Evolutionary conservation across 2,113 vertebrate species (phyloP).

Genomic region (Lepidothrix coronata): DNA sequence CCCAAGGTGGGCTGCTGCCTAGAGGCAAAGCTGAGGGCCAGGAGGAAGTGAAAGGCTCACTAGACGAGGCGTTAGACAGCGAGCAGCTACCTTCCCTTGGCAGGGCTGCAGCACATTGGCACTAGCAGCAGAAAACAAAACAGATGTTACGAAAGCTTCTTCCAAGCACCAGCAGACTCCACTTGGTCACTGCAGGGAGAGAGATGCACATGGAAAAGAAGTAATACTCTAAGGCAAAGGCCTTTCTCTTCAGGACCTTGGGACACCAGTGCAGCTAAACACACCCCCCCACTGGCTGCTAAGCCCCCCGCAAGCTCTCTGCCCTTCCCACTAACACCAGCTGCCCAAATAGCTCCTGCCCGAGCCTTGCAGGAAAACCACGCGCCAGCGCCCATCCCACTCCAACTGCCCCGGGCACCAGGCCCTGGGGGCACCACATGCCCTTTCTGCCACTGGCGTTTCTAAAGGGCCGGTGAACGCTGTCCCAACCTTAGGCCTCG

Average conservation of each 20-base stretch:
- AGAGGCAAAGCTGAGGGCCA: background rate
- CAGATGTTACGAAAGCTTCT: slow-evolving; percentile 63
- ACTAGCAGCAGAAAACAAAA: slow-evolving; percentile 59
- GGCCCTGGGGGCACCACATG: background rate
- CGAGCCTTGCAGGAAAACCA: background rate
- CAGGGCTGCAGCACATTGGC: slow-evolving; percentile 50
- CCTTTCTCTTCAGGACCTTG: slow-evolving; percentile 8
- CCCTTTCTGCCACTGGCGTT: background rate
- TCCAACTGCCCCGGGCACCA: background rate
- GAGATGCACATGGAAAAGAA: slow-evolving; percentile 31
- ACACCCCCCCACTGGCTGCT: background rate
- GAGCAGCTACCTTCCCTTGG: slow-evolving; percentile 16
- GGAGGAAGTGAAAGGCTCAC: slow-evolving; percentile 14
- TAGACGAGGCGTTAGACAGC: background rate
- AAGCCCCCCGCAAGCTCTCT: background rate
- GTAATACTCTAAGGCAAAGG: slow-evolving; percentile 50
- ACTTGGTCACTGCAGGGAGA: slow-evolving; percentile 57
- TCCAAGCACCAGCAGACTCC: slow-evolving; percentile 49
- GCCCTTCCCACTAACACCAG: background rate
- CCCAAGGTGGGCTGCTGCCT: background rate
- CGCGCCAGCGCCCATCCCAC: fast-evolving
- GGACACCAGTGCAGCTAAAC: background rate
- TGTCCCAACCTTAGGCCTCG: slow-evolving; percentile 47
- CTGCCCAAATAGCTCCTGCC: background rate
- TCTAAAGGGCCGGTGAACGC: background rate